Evolutionary conservation across 35 echinoderm and acorn worm genomes (phyloP).

Genomic region (Ophioderma brevispina): DNA sequence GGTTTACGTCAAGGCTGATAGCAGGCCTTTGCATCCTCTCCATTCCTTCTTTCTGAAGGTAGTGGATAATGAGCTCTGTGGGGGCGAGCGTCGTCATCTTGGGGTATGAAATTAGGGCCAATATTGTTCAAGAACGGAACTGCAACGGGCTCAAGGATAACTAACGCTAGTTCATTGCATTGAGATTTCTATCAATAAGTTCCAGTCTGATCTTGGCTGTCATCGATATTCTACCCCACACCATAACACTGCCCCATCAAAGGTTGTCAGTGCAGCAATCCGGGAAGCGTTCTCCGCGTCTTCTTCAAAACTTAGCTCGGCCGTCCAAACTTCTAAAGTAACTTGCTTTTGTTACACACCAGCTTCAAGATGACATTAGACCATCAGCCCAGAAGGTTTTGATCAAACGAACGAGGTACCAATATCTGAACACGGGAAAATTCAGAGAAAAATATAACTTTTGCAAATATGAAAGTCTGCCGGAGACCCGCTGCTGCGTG

Average conservation of each 20-base stretch:
- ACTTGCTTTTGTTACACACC: background rate
- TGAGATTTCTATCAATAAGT: background rate
- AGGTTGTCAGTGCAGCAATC: constrained; percentile 3
- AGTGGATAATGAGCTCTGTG: background rate
- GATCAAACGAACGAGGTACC: no score
- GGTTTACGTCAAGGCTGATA: no score
- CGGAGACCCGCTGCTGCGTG: no score
- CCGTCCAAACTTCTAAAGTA: background rate
- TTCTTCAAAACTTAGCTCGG: background rate
- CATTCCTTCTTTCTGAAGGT: background rate
- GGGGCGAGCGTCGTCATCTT: background rate
- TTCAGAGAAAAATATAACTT: no score
- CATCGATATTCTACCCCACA: background rate
- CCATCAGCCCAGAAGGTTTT: no score
- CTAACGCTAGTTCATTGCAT: background rate
- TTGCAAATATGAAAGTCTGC: no score
- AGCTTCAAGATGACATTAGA: background rate
- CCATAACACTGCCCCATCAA: background rate
- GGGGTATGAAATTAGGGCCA: background rate
- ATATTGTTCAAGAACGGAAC: background rate
- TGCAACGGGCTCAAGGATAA: background rate
- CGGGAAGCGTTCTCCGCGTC: background rate
- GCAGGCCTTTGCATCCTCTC: no score
- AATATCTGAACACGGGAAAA: no score
- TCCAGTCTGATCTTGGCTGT: background rate